A percentile compares a stretch with the other conserved stretches of the same genome.
Evolutionary conservation across 2,888 invertebrate genomes (phyloP).

Genomic region (Nysson spinosus): DNA sequence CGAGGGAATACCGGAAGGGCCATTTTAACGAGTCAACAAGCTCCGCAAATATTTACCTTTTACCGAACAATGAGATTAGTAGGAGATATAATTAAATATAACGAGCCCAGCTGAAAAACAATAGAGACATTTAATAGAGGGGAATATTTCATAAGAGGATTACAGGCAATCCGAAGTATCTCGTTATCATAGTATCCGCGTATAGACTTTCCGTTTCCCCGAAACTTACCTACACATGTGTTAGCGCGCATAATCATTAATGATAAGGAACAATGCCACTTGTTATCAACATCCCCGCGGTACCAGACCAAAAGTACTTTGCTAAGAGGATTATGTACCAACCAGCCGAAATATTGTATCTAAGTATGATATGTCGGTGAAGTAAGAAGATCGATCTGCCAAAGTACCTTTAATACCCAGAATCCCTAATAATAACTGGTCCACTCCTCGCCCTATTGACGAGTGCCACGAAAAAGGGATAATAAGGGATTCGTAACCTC

Average conservation of each 20-base stretch:
- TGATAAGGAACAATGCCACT: constrained; percentile 48
- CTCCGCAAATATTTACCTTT: no score
- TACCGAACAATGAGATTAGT: no score
- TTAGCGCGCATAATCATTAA: constrained; percentile 35
- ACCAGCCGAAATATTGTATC: constrained; percentile 56
- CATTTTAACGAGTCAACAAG: no score
- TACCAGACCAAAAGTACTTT: constrained; percentile 38
- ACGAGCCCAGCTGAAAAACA: no score
- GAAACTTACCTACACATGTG: neutral
- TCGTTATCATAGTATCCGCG: constrained; percentile 19
- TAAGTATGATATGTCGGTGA: constrained; percentile 50
- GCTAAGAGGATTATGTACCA: constrained; percentile 53
- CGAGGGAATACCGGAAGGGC: no score
- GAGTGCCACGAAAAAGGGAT: no score
- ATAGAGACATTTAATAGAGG: constrained; percentile 36
- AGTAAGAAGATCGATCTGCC: constrained; percentile 58
- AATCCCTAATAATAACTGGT: constrained; percentile 60
- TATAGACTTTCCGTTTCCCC: constrained; percentile 5
- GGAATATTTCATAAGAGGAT: constrained; percentile 43
- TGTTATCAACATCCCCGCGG: constrained; percentile 26
- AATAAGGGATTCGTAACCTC: no score
- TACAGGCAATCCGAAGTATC: constrained; percentile 33
- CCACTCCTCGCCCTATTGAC: constrained; percentile 19
- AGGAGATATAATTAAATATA: no score
- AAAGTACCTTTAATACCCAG: constrained; percentile 52